Conservation (phyloP, 2,888 invertebrate species). For the Pseudanteris insignis region DNA sequence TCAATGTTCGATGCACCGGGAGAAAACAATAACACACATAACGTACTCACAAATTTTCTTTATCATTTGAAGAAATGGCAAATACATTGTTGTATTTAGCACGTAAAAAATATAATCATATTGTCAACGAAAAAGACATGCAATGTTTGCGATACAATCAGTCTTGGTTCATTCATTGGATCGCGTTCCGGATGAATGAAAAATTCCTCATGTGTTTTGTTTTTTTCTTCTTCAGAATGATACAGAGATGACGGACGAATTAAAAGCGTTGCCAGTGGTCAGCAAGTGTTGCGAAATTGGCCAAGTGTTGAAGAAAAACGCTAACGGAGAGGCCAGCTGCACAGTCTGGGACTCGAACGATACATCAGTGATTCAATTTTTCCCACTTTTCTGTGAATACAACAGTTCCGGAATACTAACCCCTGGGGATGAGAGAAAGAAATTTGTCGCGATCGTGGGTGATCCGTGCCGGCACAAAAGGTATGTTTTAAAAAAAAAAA, state of each 20-base stretch:
- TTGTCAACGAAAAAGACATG: too few species aligned
- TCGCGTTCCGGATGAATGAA: too few species aligned
- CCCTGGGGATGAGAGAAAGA: slow-evolving; percentile 63
- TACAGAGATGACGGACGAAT: slow-evolving; percentile 46
- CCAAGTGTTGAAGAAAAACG: slow-evolving; percentile 49
- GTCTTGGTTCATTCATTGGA: too few species aligned
- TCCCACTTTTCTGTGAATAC: slow-evolving; percentile 69
- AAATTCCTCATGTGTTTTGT: too few species aligned
- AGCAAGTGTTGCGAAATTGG: slow-evolving; percentile 57
- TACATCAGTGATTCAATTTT: slow-evolving; percentile 61
- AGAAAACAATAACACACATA: too few species aligned
- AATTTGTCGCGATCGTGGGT: slow-evolving; percentile 70
- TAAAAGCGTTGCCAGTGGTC: slow-evolving; percentile 51
- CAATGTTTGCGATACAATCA: too few species aligned
- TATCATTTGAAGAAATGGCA: too few species aligned
- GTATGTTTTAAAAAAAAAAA: too few species aligned
- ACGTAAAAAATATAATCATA: too few species aligned
- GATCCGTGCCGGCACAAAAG: slow-evolving; percentile 70
- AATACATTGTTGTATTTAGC: too few species aligned
- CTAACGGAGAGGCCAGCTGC: slow-evolving; percentile 42
- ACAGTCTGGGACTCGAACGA: slow-evolving; percentile 12
- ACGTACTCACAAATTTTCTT: too few species aligned
- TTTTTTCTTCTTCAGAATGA: slow-evolving; percentile 53
- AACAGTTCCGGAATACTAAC: slow-evolving; percentile 68
- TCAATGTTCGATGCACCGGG: too few species aligned